Evolutionary conservation across 2,888 invertebrate genomes (phyloP).

Genomic region (Acanthoscelides obtectus): DNA sequence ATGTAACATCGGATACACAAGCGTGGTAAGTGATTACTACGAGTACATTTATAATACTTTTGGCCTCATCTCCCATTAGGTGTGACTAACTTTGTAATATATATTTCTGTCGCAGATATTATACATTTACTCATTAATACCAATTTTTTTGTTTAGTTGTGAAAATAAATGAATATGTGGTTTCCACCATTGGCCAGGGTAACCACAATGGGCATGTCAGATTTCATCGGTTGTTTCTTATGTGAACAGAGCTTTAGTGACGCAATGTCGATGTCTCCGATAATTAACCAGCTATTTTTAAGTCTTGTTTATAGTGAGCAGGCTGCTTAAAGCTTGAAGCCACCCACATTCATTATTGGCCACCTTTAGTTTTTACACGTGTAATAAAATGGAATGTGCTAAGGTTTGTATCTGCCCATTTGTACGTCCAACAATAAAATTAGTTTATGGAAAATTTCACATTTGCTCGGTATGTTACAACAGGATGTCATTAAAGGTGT

Average conservation of each 20-base stretch:
- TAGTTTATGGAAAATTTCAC: not conserved
- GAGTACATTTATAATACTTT: no score
- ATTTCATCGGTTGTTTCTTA: no score
- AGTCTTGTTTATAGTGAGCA: not conserved
- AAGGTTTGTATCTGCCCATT: not conserved
- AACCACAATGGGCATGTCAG: no score
- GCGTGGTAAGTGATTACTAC: no score
- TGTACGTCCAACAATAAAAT: not conserved
- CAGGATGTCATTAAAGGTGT: not conserved
- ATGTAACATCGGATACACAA: no score
- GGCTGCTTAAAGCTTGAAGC: not conserved
- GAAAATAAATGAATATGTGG: no score
- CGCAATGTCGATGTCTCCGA: not conserved
- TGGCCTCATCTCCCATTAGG: no score
- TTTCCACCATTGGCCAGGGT: no score
- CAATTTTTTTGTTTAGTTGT: no score
- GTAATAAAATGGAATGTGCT: not conserved
- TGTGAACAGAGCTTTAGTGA: not conserved
- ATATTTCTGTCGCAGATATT: no score
- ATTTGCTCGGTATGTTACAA: not conserved
- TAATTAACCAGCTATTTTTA: not conserved
- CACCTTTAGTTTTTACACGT: not conserved
- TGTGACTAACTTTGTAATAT: no score
- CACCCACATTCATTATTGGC: not conserved
- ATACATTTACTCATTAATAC: no score